phyloP scores from a whole-genome alignment of 2,113 vertebrate genomes.

The Hippocampus comes region DNA sequence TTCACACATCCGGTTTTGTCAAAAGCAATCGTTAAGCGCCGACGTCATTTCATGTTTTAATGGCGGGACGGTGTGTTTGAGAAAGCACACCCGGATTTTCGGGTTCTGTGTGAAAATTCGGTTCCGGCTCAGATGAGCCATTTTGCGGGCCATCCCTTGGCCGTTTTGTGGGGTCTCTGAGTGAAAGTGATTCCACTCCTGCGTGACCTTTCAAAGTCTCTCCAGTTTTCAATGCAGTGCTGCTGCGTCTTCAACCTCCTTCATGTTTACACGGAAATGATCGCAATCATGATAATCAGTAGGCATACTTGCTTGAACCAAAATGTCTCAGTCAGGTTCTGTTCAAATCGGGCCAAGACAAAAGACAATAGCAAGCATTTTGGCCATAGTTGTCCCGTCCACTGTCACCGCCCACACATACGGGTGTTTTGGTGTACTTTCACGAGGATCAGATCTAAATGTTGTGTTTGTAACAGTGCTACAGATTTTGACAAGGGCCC shows the following conservation, averaged over 20 bases:
- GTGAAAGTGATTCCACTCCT: not conserved
- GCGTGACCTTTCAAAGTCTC: not conserved
- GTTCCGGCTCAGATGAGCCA: not conserved
- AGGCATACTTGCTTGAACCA: not conserved
- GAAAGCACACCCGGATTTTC: too few species aligned
- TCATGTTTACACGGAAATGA: not conserved
- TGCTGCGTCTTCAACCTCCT: slow-evolving; percentile 1
- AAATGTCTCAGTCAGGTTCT: not conserved
- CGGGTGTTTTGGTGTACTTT: not conserved
- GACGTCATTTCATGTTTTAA: not conserved
- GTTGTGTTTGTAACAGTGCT: not conserved
- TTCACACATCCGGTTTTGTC: not conserved
- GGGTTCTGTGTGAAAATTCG: too few species aligned
- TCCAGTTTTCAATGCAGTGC: not conserved
- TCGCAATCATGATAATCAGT: not conserved
- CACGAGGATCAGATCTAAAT: not conserved
- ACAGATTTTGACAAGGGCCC: too few species aligned
- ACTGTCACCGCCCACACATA: not conserved
- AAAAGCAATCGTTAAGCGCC: not conserved
- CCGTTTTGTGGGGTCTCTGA: not conserved
- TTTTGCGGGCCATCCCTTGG: not conserved
- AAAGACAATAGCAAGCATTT: not conserved
- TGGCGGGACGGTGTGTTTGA: too few species aligned
- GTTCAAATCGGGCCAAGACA: not conserved
- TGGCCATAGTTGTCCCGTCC: not conserved